Evolutionary conservation across 2,113 vertebrate species (phyloP).

Genomic region (Emydura subglobosa): DNA sequence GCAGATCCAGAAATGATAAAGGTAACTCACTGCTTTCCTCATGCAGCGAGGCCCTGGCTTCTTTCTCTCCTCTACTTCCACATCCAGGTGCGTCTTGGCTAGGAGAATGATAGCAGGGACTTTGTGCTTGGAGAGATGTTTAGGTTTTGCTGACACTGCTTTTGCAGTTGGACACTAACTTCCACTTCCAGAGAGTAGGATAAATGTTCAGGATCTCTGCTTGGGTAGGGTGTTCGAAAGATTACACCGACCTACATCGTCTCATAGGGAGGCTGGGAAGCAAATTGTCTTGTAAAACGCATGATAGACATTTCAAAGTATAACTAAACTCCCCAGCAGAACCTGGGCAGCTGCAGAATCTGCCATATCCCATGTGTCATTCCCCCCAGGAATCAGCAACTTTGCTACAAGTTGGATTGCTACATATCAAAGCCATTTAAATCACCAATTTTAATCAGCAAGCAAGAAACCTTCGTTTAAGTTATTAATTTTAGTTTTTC

Average conservation of each 20-base stretch:
- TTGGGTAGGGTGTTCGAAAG: not conserved
- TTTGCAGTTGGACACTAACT: not conserved
- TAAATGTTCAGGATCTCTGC: not conserved
- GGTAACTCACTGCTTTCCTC: slow-evolving; percentile 61
- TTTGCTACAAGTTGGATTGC: not conserved
- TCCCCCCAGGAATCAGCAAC: not conserved
- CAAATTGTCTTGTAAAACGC: not conserved
- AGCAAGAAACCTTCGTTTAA: too few relatives aligned
- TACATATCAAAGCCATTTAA: not conserved
- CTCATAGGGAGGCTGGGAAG: not conserved
- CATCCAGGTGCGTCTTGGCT: not conserved
- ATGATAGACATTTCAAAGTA: not conserved
- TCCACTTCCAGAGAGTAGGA: too few relatives aligned
- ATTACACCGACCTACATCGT: not conserved
- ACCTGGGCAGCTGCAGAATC: not conserved
- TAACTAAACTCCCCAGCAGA: not conserved
- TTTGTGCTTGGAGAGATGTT: not conserved
- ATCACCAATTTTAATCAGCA: too few relatives aligned
- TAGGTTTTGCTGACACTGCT: not conserved
- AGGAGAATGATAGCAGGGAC: too few relatives aligned
- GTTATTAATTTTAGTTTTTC: too few relatives aligned
- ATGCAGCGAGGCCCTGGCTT: not conserved
- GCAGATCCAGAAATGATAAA: slow-evolving; percentile 96
- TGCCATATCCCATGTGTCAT: not conserved
- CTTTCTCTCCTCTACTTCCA: not conserved